Evolutionary conservation across 2,888 invertebrate genomes (phyloP).

Genomic region (Norana najaformis): DNA sequence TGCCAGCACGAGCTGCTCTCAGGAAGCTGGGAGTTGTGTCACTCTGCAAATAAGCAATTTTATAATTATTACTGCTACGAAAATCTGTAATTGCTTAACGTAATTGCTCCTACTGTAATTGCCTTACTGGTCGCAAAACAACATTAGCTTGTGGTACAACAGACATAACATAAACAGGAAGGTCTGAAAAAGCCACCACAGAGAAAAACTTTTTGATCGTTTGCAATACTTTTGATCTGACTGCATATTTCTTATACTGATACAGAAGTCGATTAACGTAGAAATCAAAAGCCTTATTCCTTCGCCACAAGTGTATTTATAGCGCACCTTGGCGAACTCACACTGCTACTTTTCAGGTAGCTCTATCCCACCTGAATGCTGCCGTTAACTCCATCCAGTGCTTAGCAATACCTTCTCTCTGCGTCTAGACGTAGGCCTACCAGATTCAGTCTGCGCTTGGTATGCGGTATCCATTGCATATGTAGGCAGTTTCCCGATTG

Average conservation of each 20-base stretch:
- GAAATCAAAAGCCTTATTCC: not conserved
- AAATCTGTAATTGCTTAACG: too few relatives aligned
- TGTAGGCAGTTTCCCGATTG: too few relatives aligned
- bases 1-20: slow-evolving; percentile 96
- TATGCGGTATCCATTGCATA: too few relatives aligned
- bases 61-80: not conserved
- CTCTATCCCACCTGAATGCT: not conserved
- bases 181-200: too few relatives aligned
- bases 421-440: not conserved
- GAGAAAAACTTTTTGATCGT: too few relatives aligned
- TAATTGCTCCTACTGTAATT: too few relatives aligned
- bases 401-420: not conserved
- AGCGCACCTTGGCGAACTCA: not conserved
- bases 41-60: slow-evolving; percentile 72
- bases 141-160: too few relatives aligned
- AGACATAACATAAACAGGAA: too few relatives aligned
- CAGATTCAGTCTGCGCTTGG: too few relatives aligned
- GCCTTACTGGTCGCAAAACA: too few relatives aligned
- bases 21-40: slow-evolving; percentile 98
- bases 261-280: not conserved
- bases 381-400: not conserved
- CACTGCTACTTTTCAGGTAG: not conserved
- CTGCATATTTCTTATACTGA: not conserved
- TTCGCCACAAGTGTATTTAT: not conserved
- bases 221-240: not conserved